Base-by-base conservation (phyloP, 2,888 invertebrate genomes). In the Eristalis pertinax region DNA sequence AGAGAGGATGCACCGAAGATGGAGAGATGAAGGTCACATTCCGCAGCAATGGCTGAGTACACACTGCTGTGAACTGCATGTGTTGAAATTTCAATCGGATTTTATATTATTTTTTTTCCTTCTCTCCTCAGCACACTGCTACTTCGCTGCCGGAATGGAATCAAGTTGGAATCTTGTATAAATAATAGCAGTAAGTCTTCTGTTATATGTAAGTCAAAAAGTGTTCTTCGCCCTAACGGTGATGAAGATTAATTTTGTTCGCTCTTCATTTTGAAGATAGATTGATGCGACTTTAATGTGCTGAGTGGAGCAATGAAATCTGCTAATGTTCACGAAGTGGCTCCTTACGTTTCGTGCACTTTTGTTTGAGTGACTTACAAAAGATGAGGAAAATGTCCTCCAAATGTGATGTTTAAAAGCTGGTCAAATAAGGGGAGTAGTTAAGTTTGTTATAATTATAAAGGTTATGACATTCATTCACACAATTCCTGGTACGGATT, bases 31-130 rank as follows among this genome's bases (percentile, higher is more conserved):
- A 83, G 86, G 86, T 70, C 74, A 38, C 29, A 56, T 38, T 58
- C 62, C 63, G 15, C 50, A 65, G 29, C 65, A 72, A 62, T 75
- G 56, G 43, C 10, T 79, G 67, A n/a, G 11, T 11, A 29, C 60
- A 64, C 38, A 64, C 56, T 64, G 38, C 38, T 67, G 58, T 58
- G 38, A 19, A n/a, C 65, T 50, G 15, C 56, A 70, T 83, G 78
- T 83, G 65, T 83, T 58, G 41, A 86, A 75, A 79, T 75, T 79
- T 63, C 75, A 69, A 86, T 86, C 77, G 73, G 68, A 80, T 65
- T 82, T 50, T n/a, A 26, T 26, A 26, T 26, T 2, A 8, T 8
- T 38, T n/a, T 73, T 76, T 32, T 32, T n/a, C n/a, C n/a, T n/a
- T 5, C 10, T 32, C 32, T 62, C 62, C 82, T 79, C 74, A 70